Conservation (phyloP, 2,113 vertebrate genomes). For the Neomonachus schauinslandi region DNA sequence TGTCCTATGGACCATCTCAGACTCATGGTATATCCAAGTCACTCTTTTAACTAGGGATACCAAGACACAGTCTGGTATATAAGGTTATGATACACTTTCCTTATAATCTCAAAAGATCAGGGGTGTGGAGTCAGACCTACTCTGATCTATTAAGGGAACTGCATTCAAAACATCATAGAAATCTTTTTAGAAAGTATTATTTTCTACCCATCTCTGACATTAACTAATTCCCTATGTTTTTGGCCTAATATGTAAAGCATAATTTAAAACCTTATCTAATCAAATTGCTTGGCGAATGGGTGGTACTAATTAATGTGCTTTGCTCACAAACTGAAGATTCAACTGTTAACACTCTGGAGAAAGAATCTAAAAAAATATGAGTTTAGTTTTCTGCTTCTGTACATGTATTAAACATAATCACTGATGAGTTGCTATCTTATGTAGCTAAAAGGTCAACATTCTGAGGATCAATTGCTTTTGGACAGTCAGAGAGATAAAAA, state of each 20-base stretch:
- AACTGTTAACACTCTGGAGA: not conserved
- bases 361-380: not conserved
- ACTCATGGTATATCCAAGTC: not conserved
- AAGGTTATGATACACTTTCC: not conserved
- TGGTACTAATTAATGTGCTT: not conserved
- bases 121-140: not conserved
- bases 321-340: not conserved
- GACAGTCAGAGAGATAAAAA: not conserved
- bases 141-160: not conserved
- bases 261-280: constrained; percentile 32
- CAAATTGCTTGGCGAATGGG: not conserved
- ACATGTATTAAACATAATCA: not conserved
- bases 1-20: not conserved
- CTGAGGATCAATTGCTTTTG: not conserved
- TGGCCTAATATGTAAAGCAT: not conserved
- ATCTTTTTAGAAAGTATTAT: not conserved
- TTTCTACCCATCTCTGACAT: not conserved
- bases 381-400: not conserved
- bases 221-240: not conserved
- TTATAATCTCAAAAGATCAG: not conserved
- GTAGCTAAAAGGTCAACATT: not conserved
- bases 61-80: not conserved
- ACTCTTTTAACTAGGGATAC: not conserved
- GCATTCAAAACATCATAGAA: not conserved
- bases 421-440: not conserved